Base-by-base conservation (phyloP, 2,113 vertebrate species). In the Telmatochromis sp. region DNA sequence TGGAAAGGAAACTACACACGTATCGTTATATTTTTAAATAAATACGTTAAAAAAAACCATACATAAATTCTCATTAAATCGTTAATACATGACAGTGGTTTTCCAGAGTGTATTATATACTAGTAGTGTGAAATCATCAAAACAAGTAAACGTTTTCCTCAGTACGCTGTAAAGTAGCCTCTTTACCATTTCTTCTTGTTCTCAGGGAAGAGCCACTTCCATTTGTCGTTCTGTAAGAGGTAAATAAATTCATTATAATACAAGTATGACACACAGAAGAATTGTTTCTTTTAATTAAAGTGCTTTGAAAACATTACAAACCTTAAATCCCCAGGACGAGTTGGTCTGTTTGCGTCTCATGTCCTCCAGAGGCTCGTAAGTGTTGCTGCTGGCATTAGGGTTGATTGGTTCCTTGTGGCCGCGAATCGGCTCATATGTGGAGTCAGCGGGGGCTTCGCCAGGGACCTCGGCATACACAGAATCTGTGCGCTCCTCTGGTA, bases 141-240 rank as follows among this genome's bases (percentile, higher is more conserved):
- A 79, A 45, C 50, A 15, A 55, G 81, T 80, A 54, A 89, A 84
- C 7, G 5, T 65, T 86, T 91, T 33, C 75, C 7, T 86, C 21
- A 58, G 84, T 60, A 63, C 63, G 6, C 80, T 82, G 55, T 57
- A 21, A 47, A 19, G 50, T n/a, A 60, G 21, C 13, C 2, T 60
- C 51, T 40, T 93, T 88, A 90, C 91, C 82, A 93, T 91, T 96
- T 97, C 90, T 90, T 95, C 94, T 96, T 97, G 93, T 84, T 92
- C 5, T 98, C 97, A 0, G 94, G 90, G 83, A 97, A 95, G 63
- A 97, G 93, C 88, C 95, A 95, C 90, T 96, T 96, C 95, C 95
- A 95, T 90, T 96, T 97, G 51, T 98, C 96, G 35, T 91, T 94
- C 97, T 98, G 94, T 40, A 86, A 75, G 78, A 94, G 63, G 75